Percentiles rank a stretch among this genome's conserved stretches.
phyloP scores from a whole-genome alignment of 2,113 vertebrate genomes.

The Oceanites oceanicus region DNA sequence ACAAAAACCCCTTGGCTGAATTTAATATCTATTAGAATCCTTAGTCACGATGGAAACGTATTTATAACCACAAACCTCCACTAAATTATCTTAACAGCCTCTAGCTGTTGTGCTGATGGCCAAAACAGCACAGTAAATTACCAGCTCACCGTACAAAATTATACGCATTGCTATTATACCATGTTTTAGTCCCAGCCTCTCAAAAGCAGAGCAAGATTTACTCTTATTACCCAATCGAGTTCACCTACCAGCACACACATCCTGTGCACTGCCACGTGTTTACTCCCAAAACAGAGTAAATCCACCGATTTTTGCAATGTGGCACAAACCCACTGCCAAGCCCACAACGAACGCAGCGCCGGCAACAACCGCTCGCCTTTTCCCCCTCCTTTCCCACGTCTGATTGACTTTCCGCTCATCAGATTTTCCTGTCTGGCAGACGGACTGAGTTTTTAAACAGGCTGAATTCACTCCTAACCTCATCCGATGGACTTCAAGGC shows the following conservation, averaged over 20 bases:
- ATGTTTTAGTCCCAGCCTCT: neutral
- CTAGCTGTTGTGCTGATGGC: slow-evolving; percentile 13
- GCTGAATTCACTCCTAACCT: neutral
- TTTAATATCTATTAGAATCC: slow-evolving; percentile 33
- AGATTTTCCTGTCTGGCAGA: slow-evolving; percentile 28
- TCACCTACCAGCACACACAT: neutral
- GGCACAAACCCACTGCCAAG: neutral
- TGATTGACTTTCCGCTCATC: neutral
- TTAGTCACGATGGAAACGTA: slow-evolving; percentile 54
- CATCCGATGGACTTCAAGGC: neutral
- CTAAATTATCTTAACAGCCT: slow-evolving; percentile 55
- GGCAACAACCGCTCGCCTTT: neutral
- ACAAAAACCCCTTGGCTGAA: neutral
- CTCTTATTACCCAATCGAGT: neutral
- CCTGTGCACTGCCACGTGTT: neutral
- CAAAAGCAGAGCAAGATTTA: neutral
- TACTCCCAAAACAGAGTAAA: neutral
- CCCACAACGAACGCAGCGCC: fast-evolving
- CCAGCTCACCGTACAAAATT: neutral
- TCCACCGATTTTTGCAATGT: neutral
- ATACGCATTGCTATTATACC: neutral
- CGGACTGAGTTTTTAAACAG: neutral
- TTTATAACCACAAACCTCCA: slow-evolving; percentile 53
- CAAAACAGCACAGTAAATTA: slow-evolving; percentile 29
- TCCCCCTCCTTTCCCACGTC: neutral